phyloP scores from a whole-genome alignment of 2,113 vertebrate species.

The Noctilio leporinus region DNA sequence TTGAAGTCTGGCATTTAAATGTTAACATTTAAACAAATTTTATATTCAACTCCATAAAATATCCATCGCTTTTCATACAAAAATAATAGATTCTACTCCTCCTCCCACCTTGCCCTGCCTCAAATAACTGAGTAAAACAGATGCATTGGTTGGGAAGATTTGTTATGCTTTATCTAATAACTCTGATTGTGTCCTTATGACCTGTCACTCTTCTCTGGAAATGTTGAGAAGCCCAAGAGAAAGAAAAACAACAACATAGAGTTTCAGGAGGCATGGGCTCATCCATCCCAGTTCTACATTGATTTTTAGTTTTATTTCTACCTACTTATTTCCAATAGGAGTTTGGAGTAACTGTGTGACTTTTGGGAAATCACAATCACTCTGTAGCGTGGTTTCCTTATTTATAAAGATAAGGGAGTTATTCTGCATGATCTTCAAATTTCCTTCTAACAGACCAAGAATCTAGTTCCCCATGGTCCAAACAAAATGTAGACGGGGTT shows the following conservation, averaged over 20 bases:
- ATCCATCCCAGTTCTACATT: background rate
- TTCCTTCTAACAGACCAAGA: background rate
- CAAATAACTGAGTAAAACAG: background rate
- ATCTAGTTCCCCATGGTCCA: background rate
- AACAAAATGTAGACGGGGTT: background rate
- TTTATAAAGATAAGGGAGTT: background rate
- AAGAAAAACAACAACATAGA: background rate
- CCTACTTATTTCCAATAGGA: background rate
- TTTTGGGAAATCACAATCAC: background rate
- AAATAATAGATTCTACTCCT: background rate
- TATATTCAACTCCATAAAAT: background rate
- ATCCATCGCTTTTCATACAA: background rate
- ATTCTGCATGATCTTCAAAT: background rate
- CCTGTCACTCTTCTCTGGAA: background rate
- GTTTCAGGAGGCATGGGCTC: background rate
- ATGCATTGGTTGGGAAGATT: background rate
- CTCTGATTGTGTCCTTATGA: background rate
- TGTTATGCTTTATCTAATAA: background rate
- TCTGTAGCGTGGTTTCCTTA: background rate
- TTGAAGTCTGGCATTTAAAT: background rate
- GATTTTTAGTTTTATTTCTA: slow-evolving; percentile 3
- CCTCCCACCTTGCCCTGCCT: background rate
- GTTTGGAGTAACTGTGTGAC: background rate
- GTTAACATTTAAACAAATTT: slow-evolving; percentile 2
- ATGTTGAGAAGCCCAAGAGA: background rate